Base-by-base conservation (phyloP, 2,888 invertebrate species). In the Agrotis puta region DNA sequence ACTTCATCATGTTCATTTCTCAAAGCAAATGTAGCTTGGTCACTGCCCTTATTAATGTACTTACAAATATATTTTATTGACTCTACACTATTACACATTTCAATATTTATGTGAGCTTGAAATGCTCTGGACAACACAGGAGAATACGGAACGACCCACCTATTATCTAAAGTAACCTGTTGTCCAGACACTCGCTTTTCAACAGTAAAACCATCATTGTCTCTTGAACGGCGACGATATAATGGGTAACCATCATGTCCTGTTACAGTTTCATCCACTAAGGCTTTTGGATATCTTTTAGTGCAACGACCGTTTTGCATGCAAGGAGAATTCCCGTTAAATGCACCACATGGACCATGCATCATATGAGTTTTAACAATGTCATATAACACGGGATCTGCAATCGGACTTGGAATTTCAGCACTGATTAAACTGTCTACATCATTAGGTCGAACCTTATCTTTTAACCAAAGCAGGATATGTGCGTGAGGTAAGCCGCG, bases 281-380 rank as follows among this genome's bases (percentile, higher is more conserved):
- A 57, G 3, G 33, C n/a, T 33, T 50, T 57, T 22, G 65, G 57
- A 48, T 51, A 63, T 63, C 53, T 51, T 63, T 63, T 63, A 39
- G 63, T 20, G 39, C 63, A 63, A 20, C 39, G 48, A 48, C 47
- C 47, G 14, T 57, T 22, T 22, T 57, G 33, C 57, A 65, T 65
- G 48, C 65, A 65, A 11, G 57, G 48, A 20, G 56, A 0, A 3
- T 57, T 6, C 6, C 20, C 2, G 11, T 64, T 70, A 22, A 89
- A 63, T 54, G 58, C 71, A 66, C 92, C 93, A 82, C 93, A 93
- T 64, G 93, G 93, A 45, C 92, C 92, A 88, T 94, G 93, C 53
- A 91, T 84, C 90, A 94, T 94, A 66, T 90, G 82, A 74, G 81
- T 89, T 6, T 73, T 88, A 56, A 93, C 89, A 80, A 90, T 83